A percentile compares a stretch with the other conserved stretches of the same genome.
These are phyloP conservation scores for Ceyx melanurus DNA, from an alignment of 2,113 vertebrate genomes.

Conservation along the genomic window DNA sequence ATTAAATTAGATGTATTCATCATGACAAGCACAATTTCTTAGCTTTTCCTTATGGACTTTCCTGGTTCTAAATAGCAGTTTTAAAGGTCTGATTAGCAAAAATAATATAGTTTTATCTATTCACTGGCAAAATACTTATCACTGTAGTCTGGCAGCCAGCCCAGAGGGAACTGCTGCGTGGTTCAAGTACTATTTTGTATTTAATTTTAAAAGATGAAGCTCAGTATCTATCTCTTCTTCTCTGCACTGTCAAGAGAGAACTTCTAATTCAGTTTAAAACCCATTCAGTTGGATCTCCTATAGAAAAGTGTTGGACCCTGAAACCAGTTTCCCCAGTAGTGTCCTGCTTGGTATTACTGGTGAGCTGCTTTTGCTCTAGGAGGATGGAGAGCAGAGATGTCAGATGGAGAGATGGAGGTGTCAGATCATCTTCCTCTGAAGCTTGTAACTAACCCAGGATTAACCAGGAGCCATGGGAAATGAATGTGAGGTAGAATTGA, in stretches of 20 bases:
- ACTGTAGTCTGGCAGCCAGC: not conserved
- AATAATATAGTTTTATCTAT: not conserved
- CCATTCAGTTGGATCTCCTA: accelerated
- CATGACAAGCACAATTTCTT: not conserved
- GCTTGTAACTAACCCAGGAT: not conserved
- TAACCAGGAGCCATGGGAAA: not conserved
- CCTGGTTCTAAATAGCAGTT: not conserved
- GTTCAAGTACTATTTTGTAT: not conserved
- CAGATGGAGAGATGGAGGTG: not conserved
- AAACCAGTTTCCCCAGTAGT: not conserved
- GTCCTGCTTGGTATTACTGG: not conserved
- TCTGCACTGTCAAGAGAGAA: not conserved
- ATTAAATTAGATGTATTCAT: not conserved
- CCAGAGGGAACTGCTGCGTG: not conserved
- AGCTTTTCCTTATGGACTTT: not conserved
- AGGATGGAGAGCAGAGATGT: not conserved
- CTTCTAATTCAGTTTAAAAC: not conserved
- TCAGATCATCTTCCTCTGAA: not conserved
- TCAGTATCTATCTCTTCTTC: not conserved
- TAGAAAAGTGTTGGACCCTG: not conserved
- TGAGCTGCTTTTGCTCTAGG: not conserved
- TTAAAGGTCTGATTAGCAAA: not conserved
- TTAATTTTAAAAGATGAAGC: not conserved
- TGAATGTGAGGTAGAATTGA: not conserved
- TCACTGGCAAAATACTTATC: not conserved